Evolutionary conservation across 2,888 invertebrate genomes (phyloP).

Genomic region (Carabus problematicus): DNA sequence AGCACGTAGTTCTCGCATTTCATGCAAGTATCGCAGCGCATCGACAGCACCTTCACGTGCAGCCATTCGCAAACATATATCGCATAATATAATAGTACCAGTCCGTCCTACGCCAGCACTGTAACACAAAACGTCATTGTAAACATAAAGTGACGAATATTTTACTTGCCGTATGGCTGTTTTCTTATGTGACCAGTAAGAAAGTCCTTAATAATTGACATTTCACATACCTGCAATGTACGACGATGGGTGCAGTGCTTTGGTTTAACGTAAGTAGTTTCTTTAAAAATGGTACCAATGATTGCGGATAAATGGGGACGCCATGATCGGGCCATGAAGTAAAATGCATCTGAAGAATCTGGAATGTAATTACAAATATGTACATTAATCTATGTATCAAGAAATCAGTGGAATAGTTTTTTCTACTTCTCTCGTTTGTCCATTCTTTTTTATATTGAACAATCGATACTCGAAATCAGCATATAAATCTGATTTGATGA

Average conservation of each 20-base stretch:
- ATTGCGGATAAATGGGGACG: constrained; percentile 57
- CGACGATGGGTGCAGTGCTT: constrained; percentile 58
- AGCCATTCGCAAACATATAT: constrained; percentile 63
- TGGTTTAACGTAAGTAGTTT: constrained; percentile 56
- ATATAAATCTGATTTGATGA: constrained; percentile 52
- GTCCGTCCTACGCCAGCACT: constrained; percentile 69
- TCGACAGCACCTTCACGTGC: constrained; percentile 56
- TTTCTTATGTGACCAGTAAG: not conserved
- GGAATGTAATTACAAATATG: constrained; percentile 32
- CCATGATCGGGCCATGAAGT: constrained; percentile 64
- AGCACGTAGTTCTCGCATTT: constrained; percentile 54
- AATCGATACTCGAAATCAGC: constrained; percentile 56
- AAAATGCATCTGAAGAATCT: constrained; percentile 62
- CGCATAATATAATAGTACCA: constrained; percentile 67
- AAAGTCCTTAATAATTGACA: not conserved
- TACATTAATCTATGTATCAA: constrained; percentile 14
- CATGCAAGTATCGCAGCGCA: constrained; percentile 51
- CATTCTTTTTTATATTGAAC: constrained; percentile 51
- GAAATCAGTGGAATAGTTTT: not conserved
- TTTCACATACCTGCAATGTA: constrained; percentile 61
- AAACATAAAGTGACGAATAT: no score
- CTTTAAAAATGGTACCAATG: constrained; percentile 56
- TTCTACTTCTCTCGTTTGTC: constrained; percentile 52
- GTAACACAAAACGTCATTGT: constrained; percentile 51
- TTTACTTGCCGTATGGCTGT: no score